Conservation (phyloP, 37 sponge, comb jelly and placozoan genomes). For the Aplysina aerophoba region DNA sequence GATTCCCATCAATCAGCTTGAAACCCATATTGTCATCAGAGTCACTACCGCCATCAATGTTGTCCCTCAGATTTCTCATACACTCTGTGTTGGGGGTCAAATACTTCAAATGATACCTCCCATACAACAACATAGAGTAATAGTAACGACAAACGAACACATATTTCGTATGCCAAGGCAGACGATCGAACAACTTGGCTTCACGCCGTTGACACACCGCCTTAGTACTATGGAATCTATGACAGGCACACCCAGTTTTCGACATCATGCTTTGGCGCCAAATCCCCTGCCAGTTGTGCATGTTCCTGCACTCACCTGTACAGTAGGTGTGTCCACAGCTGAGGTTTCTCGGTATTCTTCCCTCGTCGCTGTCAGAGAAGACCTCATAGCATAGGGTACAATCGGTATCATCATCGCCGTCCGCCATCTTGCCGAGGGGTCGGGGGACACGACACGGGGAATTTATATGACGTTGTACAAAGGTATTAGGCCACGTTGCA, state of each 20-base stretch:
- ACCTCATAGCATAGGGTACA: slow-evolving; percentile 73
- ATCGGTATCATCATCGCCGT: slow-evolving; percentile 23
- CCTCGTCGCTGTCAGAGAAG: slow-evolving; percentile 53
- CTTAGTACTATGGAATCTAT: background rate
- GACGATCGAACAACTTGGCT: background rate
- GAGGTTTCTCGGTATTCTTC: slow-evolving; percentile 67
- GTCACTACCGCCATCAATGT: background rate
- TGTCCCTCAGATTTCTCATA: slow-evolving; percentile 44
- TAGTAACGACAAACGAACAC: too few relatives aligned
- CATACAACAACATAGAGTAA: too few relatives aligned
- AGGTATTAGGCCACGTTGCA: background rate
- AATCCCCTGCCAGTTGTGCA: too few relatives aligned
- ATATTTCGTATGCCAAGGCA: too few relatives aligned
- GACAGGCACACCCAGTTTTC: background rate
- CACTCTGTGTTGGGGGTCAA: slow-evolving; percentile 54
- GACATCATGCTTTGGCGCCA: background rate
- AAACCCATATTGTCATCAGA: slow-evolving; percentile 8
- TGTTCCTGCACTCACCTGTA: slow-evolving; percentile 35
- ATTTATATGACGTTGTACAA: slow-evolving; percentile 3
- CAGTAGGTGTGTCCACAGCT: slow-evolving; percentile 83
- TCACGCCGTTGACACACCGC: background rate
- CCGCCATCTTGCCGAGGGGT: slow-evolving; percentile 7
- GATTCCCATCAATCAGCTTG: background rate
- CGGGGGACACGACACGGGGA: background rate
- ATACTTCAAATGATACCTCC: too few relatives aligned